A percentile compares a stretch with the other conserved stretches of the same genome.
Evolutionary conservation across 2,113 vertebrate genomes (phyloP).

Genomic region (Gorsachius goisagi): DNA sequence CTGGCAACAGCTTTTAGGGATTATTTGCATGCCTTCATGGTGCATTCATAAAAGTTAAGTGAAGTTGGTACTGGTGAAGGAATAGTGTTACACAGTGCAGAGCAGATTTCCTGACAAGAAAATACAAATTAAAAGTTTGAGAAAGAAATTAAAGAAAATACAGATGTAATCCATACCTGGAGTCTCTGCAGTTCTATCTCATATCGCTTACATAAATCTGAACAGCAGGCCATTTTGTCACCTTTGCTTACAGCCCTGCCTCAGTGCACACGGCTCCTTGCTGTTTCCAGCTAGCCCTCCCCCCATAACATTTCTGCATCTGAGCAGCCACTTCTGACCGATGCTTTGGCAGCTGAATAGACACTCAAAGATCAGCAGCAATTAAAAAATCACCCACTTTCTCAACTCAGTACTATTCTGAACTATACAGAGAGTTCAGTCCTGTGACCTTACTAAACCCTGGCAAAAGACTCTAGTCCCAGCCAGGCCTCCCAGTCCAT

Average conservation of each 20-base stretch:
- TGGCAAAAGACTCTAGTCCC: background rate
- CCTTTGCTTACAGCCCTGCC: background rate
- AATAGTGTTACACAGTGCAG: background rate
- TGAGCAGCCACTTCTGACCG: background rate
- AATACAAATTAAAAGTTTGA: background rate
- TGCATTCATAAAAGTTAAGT: background rate
- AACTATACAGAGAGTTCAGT: background rate
- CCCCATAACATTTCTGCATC: background rate
- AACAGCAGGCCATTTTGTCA: background rate
- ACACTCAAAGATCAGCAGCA: background rate
- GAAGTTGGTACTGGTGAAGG: background rate
- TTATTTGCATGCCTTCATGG: background rate
- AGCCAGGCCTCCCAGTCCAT: background rate
- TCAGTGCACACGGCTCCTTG: background rate
- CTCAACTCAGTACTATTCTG: background rate
- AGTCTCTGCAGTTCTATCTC: background rate
- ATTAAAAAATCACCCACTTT: background rate
- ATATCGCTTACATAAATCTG: background rate
- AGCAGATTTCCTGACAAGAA: background rate
- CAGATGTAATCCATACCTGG: background rate
- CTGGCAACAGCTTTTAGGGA: background rate
- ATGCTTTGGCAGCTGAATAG: fast-evolving
- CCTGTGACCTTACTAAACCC: background rate
- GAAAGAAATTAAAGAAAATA: background rate
- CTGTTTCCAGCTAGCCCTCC: background rate